Conservation (phyloP, 2,113 vertebrate species). For the Scortum barcoo region DNA sequence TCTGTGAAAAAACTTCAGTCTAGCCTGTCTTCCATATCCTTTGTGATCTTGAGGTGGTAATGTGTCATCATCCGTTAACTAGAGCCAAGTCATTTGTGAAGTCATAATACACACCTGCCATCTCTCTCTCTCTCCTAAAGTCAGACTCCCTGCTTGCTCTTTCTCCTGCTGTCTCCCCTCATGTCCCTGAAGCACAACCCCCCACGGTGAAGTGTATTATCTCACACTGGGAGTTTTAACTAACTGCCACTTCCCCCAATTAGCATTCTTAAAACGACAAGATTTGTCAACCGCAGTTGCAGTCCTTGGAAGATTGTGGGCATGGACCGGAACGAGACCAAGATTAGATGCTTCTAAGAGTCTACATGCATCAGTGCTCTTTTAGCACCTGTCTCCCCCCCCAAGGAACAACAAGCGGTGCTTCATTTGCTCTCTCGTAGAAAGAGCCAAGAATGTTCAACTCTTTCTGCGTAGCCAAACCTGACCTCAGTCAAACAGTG, state of each 20-base stretch:
- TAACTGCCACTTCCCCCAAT: constrained; percentile 68
- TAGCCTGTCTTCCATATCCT: no score
- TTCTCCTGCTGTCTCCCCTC: constrained; percentile 41
- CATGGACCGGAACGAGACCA: constrained; percentile 15
- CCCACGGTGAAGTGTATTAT: constrained; percentile 48
- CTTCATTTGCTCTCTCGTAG: constrained; percentile 49
- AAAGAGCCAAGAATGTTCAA: constrained; percentile 16
- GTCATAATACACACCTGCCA: not conserved
- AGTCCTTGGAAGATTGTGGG: constrained; percentile 25
- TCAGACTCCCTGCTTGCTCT: constrained; percentile 3
- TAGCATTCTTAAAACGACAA: constrained; percentile 50
- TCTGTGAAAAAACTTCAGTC: not conserved
- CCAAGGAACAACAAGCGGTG: constrained; percentile 49
- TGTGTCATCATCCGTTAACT: not conserved
- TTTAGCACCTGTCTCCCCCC: constrained; percentile 60
- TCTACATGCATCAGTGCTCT: constrained; percentile 49
- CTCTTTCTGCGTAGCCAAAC: not conserved
- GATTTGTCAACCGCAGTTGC: constrained; percentile 47
- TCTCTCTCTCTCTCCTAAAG: constrained; percentile 6
- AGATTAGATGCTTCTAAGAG: constrained; percentile 47
- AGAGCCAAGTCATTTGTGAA: not conserved
- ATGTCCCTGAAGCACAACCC: constrained; percentile 44
- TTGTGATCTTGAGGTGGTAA: not conserved
- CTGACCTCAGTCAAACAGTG: not conserved
- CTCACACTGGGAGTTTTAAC: constrained; percentile 62